A percentile compares a stretch with the other conserved stretches of the same genome.
Evolutionary conservation across 2,888 invertebrate species (phyloP).

Genomic region (Drosophila mercatorum): DNA sequence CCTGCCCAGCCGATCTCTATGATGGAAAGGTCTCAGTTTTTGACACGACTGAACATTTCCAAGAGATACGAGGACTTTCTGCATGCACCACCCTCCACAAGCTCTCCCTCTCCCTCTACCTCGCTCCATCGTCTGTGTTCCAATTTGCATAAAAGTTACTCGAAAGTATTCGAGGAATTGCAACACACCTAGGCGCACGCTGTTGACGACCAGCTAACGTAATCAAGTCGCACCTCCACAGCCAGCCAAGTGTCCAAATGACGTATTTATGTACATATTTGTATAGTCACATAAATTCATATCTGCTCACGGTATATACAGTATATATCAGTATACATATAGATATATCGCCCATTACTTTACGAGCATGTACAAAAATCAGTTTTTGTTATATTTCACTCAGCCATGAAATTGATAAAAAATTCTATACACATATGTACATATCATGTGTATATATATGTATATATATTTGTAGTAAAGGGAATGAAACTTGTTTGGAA

Average conservation of each 20-base stretch:
- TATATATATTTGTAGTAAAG: neutral
- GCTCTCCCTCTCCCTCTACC: neutral
- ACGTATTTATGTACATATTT: constrained; percentile 6
- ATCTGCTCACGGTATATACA: constrained; percentile 29
- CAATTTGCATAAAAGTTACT: constrained; percentile 47
- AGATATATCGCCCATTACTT: constrained; percentile 26
- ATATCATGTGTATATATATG: neutral
- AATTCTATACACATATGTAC: constrained; percentile 44
- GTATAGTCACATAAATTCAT: constrained; percentile 34
- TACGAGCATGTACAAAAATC: constrained; percentile 24
- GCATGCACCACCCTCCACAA: neutral
- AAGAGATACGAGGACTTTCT: constrained; percentile 30
- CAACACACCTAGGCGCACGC: constrained; percentile 56
- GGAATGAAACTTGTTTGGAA: constrained; percentile 51
- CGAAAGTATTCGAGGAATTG: constrained; percentile 59
- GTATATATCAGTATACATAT: no score
- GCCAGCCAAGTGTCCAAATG: constrained; percentile 24
- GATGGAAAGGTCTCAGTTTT: constrained; percentile 36
- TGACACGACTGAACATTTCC: neutral
- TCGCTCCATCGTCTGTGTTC: constrained; percentile 2
- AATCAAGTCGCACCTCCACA: constrained; percentile 56
- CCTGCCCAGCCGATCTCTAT: constrained; percentile 43
- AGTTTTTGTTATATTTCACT: constrained; percentile 36
- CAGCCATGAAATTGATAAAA: constrained; percentile 49
- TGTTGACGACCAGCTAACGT: constrained; percentile 40